Base-by-base conservation (phyloP, 2,888 invertebrate species). In the Pterostichus niger region DNA sequence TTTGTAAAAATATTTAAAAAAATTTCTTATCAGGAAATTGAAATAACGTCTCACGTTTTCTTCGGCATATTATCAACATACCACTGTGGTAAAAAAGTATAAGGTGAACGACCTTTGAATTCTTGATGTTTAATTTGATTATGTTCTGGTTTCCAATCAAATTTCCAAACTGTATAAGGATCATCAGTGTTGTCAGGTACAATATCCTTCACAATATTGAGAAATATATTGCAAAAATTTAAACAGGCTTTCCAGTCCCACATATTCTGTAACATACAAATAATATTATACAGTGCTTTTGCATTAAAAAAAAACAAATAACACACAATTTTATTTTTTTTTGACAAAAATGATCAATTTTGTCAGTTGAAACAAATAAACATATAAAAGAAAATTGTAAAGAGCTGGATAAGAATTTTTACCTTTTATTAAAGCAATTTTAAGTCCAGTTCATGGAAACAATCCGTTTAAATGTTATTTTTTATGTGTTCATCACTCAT, bases 81-180 rank as follows among this genome's bases (percentile, higher is more conserved):
- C 82, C 82, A 82, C 13, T 61, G 44, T 3, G 73, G 59, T 46
- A 82, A 13, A 75, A 82, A 82, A 59, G 35, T 82, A 15, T 82
- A 24, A 6, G 56, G 24, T 40, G 54, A 40, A 33, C 11, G 4
- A 10, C 73, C 75, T 49, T 49, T 75, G 3, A 73, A 13, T 61
- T 75, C 61, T 35, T 59, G 17, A 46, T 75, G 15, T 59, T 40
- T 75, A 46, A 82, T 73, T 13, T 82, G 61, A 31, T 33, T 17
- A 15, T 44, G 17, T 15, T 82, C 31, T 49, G 75, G 61, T 61
- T 61, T 75, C 82, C 82, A 82, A 46, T 40, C 46, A 15, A 82
- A 82, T 75, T 82, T 82, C 82, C 82, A 82, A n/a, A 82, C 82
- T n/a, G 59, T 59, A 35, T 59, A 61, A 31, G 73, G 73, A 61